These are phyloP conservation scores for Anguilla japonica DNA, from an alignment of 2,113 vertebrate genomes.

Conservation along the genomic window DNA sequence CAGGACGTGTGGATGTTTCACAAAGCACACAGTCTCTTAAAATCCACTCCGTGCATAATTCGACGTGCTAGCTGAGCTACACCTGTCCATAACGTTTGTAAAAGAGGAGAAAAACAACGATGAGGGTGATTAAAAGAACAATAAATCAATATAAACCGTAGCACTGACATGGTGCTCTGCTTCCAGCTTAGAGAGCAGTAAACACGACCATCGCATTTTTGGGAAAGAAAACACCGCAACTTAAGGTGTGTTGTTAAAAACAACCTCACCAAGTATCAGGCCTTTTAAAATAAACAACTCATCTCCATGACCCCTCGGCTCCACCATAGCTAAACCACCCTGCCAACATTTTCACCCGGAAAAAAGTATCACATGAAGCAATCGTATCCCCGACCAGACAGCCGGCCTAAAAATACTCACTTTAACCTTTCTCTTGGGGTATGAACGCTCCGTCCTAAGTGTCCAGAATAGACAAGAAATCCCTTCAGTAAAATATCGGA, in stretches of 20 bases:
- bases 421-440: conserved; percentile 21
- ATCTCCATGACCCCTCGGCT: conserved; percentile 24
- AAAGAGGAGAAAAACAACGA: not conserved
- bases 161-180: not conserved
- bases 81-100: conserved; percentile 23
- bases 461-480: conserved; percentile 46
- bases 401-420: conserved; percentile 60
- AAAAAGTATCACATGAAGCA: conserved; percentile 36
- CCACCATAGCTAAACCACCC: conserved; percentile 37
- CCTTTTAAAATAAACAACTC: conserved; percentile 29
- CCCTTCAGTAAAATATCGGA: conserved; percentile 55
- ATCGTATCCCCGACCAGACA: conserved; percentile 14
- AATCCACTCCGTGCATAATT: not conserved
- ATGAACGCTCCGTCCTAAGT: conserved; percentile 34
- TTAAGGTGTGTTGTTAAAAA: conserved; percentile 23
- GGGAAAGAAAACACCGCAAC: not conserved
- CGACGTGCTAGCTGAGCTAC: conserved; percentile 28
- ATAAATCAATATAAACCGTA: not conserved
- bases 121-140: not conserved
- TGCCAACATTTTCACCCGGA: conserved; percentile 42
- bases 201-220: not conserved
- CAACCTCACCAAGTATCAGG: conserved; percentile 12
- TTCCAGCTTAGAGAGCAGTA: not conserved
- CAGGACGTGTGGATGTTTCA: not conserved
- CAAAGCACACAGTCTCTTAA: not conserved